A percentile compares a stretch with the other conserved stretches of the same genome.
These are phyloP conservation scores for Hypanus sabinus DNA, from an alignment of 2,113 vertebrate species.

Conservation along the genomic window DNA sequence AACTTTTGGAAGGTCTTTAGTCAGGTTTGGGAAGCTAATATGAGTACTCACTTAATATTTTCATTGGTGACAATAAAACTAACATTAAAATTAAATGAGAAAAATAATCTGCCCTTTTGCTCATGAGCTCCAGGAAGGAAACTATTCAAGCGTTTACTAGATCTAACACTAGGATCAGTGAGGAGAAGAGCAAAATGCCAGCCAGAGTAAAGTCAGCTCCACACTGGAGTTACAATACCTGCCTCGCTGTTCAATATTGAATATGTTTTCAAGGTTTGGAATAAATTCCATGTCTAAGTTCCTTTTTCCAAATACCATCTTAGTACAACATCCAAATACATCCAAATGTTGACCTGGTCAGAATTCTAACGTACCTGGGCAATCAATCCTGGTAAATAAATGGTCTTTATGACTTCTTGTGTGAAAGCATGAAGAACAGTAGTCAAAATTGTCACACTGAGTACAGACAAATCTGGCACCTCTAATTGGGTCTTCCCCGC, in stretches of 20 bases:
- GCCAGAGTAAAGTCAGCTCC: neutral
- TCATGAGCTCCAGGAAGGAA: no score
- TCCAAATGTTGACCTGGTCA: no score
- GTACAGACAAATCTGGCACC: constrained; percentile 33
- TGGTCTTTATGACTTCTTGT: constrained; percentile 16
- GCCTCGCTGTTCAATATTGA: neutral
- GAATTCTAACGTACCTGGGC: neutral
- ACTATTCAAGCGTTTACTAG: no score
- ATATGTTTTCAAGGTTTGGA: neutral
- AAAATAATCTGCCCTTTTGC: no score
- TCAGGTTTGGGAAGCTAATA: no score
- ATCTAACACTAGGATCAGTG: no score
- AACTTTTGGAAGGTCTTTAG: neutral
- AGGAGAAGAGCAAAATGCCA: neutral
- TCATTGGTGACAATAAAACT: no score
- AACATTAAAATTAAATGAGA: no score
- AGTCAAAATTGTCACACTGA: constrained; percentile 33
- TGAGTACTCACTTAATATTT: no score
- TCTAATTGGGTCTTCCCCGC: neutral
- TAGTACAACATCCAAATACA: neutral
- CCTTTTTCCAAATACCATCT: neutral
- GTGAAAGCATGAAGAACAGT: neutral
- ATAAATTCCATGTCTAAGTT: neutral
- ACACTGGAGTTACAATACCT: neutral
- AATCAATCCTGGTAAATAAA: constrained; percentile 16